phyloP scores from a whole-genome alignment of 2,888 invertebrate genomes.

The Tiliacea aurago region DNA sequence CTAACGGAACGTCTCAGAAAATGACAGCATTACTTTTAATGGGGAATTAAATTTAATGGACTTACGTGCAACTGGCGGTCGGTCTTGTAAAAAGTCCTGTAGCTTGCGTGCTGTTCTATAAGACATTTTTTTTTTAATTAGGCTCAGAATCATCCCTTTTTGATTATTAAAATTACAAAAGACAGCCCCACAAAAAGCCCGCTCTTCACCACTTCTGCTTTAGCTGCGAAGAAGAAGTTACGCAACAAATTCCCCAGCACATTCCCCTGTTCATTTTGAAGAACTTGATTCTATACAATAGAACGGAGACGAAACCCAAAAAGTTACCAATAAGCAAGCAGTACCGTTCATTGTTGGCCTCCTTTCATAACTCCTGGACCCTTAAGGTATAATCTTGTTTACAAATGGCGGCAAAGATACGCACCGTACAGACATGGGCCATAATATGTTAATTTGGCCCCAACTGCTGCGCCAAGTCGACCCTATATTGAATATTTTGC shows the following conservation, averaged over 20 bases:
- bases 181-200: not conserved
- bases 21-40: no score
- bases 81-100: no score
- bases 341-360: constrained; percentile 65
- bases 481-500: constrained; percentile 83
- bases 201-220: not conserved
- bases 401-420: constrained; percentile 73
- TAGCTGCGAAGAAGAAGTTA: not conserved
- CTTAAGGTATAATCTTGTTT: constrained; percentile 76
- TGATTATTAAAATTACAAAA: not conserved
- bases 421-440: constrained; percentile 73
- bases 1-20: no score
- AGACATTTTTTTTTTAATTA: no score
- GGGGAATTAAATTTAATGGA: no score
- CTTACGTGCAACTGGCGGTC: no score
- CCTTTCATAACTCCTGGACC: constrained; percentile 73
- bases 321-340: constrained; percentile 58
- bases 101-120: not conserved
- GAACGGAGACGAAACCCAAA: constrained; percentile 34
- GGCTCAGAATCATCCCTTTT: no score
- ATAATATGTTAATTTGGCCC: constrained; percentile 82
- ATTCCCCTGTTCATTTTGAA: not conserved
- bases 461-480: constrained; percentile 74
- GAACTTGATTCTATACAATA: not conserved
- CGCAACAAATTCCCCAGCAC: not conserved